Percentiles rank a stretch among this genome's conserved stretches.
Conservation (phyloP, 2,113 vertebrate species). For the Catharus bicknelli region DNA sequence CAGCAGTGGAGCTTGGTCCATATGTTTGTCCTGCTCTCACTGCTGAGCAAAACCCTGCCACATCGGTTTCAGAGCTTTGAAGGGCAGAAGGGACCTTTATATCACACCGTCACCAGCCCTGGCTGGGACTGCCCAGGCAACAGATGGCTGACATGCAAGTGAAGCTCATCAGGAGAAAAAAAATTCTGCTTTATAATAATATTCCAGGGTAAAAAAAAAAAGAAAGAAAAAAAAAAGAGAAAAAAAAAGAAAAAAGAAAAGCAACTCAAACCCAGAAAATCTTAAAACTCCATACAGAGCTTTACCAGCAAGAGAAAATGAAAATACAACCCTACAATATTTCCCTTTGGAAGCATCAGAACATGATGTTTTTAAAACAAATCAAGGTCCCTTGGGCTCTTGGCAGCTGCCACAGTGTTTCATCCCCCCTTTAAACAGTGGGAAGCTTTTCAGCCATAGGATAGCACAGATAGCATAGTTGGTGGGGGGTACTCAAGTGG, state of each 20-base stretch:
- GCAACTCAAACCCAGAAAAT: neutral
- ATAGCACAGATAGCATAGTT: neutral
- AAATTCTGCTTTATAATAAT: neutral
- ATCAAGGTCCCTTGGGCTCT: neutral
- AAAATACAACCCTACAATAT: neutral
- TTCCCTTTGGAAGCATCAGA: constrained; percentile 15
- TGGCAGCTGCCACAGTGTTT: neutral
- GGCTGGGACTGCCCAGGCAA: constrained; percentile 37
- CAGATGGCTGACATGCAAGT: constrained; percentile 49
- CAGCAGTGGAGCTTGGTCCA: neutral
- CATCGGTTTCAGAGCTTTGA: neutral
- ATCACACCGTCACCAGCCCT: neutral
- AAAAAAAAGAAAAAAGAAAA: neutral
- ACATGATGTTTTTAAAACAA: neutral
- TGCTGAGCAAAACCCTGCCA: constrained; percentile 1
- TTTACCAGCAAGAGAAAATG: neutral
- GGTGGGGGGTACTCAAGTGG: neutral
- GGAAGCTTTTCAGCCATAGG: neutral
- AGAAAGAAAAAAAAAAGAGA: neutral
- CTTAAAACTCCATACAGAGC: neutral
- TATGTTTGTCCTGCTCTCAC: neutral
- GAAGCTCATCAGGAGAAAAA: constrained; percentile 22
- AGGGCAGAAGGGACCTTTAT: constrained; percentile 54
- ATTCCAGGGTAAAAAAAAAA: neutral
- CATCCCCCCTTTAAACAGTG: neutral